These are phyloP conservation scores for Plemyria rubiginata DNA, from an alignment of 2,888 invertebrate species.

Conservation along the genomic window DNA sequence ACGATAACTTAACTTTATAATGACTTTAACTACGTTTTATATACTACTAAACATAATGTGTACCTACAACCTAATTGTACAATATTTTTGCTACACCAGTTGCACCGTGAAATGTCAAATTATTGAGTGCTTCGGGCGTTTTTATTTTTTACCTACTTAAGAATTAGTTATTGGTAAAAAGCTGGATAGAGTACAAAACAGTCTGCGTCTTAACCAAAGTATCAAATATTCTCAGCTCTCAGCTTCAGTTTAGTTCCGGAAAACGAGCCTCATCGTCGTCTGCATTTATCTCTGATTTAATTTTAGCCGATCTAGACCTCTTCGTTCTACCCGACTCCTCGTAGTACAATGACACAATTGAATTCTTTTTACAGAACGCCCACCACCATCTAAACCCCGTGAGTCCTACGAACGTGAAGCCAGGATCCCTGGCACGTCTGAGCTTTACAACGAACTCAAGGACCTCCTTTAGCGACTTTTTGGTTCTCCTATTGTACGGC, in stretches of 20 bases:
- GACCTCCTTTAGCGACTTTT: slow-evolving; percentile 87
- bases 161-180: no score
- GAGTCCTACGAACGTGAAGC: slow-evolving; percentile 88
- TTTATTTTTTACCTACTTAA: no score
- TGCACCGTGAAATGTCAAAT: not conserved
- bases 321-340: slow-evolving; percentile 54
- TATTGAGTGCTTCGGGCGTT: not conserved
- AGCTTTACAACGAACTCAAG: slow-evolving; percentile 88
- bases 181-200: no score
- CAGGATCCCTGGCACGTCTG: slow-evolving; percentile 83
- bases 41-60: not conserved
- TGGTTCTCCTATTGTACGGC: slow-evolving; percentile 89
- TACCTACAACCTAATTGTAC: not conserved
- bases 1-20: not conserved
- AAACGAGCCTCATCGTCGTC: slow-evolving; percentile 6
- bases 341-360: slow-evolving; percentile 86
- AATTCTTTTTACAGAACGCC: slow-evolving; percentile 92
- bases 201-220: no score
- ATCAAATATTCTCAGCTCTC: no score
- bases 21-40: not conserved
- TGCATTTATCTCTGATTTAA: slow-evolving; percentile 51
- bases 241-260: not conserved
- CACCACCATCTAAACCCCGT: slow-evolving; percentile 92
- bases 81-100: slow-evolving; percentile 2
- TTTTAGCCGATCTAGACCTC: slow-evolving; percentile 42